Conservation (phyloP, 23 tunicate genomes). For the Styela clava region DNA sequence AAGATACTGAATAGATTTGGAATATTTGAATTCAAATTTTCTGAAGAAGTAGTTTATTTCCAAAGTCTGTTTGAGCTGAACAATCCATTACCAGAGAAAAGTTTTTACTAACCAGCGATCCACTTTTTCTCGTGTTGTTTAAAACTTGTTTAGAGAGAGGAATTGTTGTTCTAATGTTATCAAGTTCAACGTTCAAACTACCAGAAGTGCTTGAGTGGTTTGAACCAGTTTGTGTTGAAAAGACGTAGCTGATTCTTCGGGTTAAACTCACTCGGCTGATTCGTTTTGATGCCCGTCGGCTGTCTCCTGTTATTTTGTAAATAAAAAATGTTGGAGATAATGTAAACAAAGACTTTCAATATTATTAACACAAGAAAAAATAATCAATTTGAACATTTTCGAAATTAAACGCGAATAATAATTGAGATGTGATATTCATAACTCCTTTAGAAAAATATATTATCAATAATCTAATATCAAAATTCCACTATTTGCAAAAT, state of each 20-base stretch:
- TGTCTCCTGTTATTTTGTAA: not conserved
- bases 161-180: conserved; percentile 7
- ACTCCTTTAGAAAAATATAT: too few species aligned
- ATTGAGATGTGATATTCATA: too few species aligned
- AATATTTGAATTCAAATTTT: too few species aligned
- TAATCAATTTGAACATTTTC: not conserved
- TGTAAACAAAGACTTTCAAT: not conserved
- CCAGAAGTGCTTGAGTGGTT: not conserved
- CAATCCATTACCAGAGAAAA: too few species aligned
- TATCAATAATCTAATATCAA: too few species aligned
- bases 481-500: too few species aligned
- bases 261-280: conserved; percentile 73
- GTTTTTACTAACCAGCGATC: conserved; percentile 36
- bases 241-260: conserved; percentile 63
- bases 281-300: conserved; percentile 20
- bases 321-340: not conserved
- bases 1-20: too few species aligned
- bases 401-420: too few species aligned
- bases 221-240: not conserved
- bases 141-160: not conserved
- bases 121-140: conserved; percentile 1
- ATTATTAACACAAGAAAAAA: not conserved
- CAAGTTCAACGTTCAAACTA: not conserved
- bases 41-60: too few species aligned
- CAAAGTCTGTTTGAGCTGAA: too few species aligned